Evolutionary conservation across 2,888 invertebrate species (phyloP).

Genomic region (Trissoscelio sp.): DNA sequence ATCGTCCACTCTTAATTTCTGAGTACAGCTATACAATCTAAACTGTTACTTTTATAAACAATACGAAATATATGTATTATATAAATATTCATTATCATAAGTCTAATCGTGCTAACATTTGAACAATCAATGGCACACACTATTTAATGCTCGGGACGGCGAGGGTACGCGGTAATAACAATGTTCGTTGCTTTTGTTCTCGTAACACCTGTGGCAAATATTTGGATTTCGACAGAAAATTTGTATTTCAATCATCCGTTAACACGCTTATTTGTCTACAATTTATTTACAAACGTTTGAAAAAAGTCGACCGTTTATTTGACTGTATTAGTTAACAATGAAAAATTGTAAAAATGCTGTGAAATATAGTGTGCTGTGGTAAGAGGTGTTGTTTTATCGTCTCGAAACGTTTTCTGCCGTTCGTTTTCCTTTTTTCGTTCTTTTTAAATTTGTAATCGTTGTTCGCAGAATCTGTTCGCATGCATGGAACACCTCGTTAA

Average conservation of each 20-base stretch:
- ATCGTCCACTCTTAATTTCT: not conserved
- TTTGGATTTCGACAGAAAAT: constrained; percentile 58
- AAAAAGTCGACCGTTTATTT: constrained; percentile 32
- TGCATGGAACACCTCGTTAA: constrained; percentile 28
- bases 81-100: constrained; percentile 45
- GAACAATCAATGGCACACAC: constrained; percentile 57
- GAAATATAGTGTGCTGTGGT: not conserved
- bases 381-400: constrained; percentile 25
- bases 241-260: constrained; percentile 17
- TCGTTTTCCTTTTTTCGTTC: constrained; percentile 7
- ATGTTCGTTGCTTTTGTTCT: constrained; percentile 65
- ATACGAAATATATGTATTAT: constrained; percentile 47
- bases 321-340: constrained; percentile 31
- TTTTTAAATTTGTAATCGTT: constrained; percentile 52
- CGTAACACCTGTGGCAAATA: constrained; percentile 56
- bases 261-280: constrained; percentile 25
- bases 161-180: constrained; percentile 59
- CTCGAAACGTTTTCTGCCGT: constrained; percentile 26
- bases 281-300: constrained; percentile 50
- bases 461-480: constrained; percentile 47
- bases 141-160: constrained; percentile 62
- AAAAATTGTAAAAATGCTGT: constrained; percentile 62
- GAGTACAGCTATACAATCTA: constrained; percentile 14
- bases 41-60: constrained; percentile 8
- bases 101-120: constrained; percentile 55